Base-by-base conservation (phyloP, 2,888 invertebrate genomes). In the Carabus problematicus region DNA sequence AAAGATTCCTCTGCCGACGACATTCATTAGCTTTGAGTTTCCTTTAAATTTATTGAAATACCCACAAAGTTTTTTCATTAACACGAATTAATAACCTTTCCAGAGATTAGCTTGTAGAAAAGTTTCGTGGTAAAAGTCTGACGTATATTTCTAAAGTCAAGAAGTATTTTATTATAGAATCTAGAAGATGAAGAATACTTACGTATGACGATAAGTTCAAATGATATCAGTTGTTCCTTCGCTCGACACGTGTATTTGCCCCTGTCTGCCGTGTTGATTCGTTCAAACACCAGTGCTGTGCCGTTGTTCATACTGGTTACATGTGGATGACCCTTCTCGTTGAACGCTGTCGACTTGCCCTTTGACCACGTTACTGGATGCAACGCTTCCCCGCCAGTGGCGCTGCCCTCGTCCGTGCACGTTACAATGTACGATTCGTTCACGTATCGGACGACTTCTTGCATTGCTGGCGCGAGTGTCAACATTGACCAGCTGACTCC, bases 191-290 rank as follows among this genome's bases (percentile, higher is more conserved):
- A 52, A 16, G 6, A 12, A 14, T 41, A 59, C 69, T 69, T 55
- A 69, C 69, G 42, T 14, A 62, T 62, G 47, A 69, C 69, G 40
- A 62, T 58, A 3, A 69, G 45, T 55, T 62, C 55, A 12, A 69
- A 69, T 6, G 45, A 9, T 7, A 42, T n/a, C 9, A 14, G 76
- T 55, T 75, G 75, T 56, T 72, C 75, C 47, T 77, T 77, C 19
- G 79, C 79, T 62, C 79, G 79, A 75, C 85, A 85, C 14, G 79
- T 79, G 81, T 85, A 86, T 69, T 80, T 80, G 55, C 85, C 85
- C 72, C 80, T 80, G 76, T 85, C 85, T 70, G 79, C 77, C 71
- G 79, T 76, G 54, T 78, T 74, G 73, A 84, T 83, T 74, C 80
- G 82, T 72, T 82, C 81, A 72, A 85, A 84, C 70, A 85, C 80